Evolutionary conservation across 1,140 invertebrate genomes (phyloP).

Genomic region (Drepana arcuata): DNA sequence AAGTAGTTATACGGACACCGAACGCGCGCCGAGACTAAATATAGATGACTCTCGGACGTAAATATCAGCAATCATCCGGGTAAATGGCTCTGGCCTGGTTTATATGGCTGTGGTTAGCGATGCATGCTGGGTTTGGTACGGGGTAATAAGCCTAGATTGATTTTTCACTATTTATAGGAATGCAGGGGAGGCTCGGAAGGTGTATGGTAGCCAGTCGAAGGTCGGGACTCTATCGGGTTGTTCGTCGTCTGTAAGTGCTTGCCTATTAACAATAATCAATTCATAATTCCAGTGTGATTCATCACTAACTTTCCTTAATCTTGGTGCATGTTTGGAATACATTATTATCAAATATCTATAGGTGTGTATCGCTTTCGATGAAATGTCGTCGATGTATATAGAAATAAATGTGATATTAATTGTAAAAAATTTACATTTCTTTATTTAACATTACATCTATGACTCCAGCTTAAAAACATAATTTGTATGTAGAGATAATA

Average conservation of each 20-base stretch:
- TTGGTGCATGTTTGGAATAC: conserved; percentile 13
- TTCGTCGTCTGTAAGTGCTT: conserved; percentile 66
- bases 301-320: conserved; percentile 6
- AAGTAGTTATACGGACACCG: conserved; percentile 7
- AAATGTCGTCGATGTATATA: too few relatives aligned
- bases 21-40: conserved; percentile 13
- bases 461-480: too few relatives aligned
- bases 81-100: conserved; percentile 46
- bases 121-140: conserved; percentile 48
- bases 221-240: conserved; percentile 68
- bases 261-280: conserved; percentile 7
- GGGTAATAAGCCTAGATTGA: conserved; percentile 52
- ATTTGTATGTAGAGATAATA: too few relatives aligned
- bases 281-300: not conserved
- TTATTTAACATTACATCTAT: too few relatives aligned
- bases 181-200: conserved; percentile 64
- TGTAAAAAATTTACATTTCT: too few relatives aligned
- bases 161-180: conserved; percentile 69
- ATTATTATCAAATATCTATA: too few relatives aligned
- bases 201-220: conserved; percentile 67
- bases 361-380: too few relatives aligned
- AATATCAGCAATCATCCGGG: conserved; percentile 66
- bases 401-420: too few relatives aligned
- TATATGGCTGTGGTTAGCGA: conserved; percentile 34
- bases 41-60: conserved; percentile 67